Base-by-base conservation (phyloP, 2,888 invertebrate genomes). In the Muschampia plurimacula region DNA sequence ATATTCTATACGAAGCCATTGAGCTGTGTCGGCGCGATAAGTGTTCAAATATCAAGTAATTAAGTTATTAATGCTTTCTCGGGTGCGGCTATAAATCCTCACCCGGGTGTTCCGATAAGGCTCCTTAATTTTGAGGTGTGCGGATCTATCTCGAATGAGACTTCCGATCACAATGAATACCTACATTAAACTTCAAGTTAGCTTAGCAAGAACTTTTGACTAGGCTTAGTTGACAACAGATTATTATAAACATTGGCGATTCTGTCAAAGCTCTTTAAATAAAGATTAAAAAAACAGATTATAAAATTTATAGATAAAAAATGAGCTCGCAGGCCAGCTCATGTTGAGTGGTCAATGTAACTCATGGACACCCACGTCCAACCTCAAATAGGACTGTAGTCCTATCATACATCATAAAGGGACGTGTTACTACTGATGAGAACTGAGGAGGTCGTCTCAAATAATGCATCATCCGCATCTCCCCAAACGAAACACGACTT, bases 81-180 rank as follows among this genome's bases (percentile, higher is more conserved):
- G 57, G 46, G 44, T 57, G 57, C 22, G 55, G 63, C 64, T 32
- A 65, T 70, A 70, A 70, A 70, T 70, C 70, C 70, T 65, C 64
- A 57, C 65, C 13, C 46, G 65, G 64, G 57, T 44, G 64, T 41
- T 13, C 44, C 22, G 70, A 70, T 70, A 70, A 70, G 59, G 46
- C 59, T 57, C 65, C 70, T 71, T 71, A 71, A 71, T 71, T 70
- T 71, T 65, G 65, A 71, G 65, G 65, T 66, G 70, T 71, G 59
- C 65, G 64, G 36, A 71, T 71, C 65, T 49, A 64, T 64, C 65
- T 65, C 46, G 57, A 49, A 32, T 65, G 44, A 59, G 46, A 59
- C 46, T 66, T 71, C 65, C 70, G 59, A 71, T 59, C 28, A 59
- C 32, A 44, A 67, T 71, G 70, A 71, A 71, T 71, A 71, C n/a